Conservation (phyloP, 2,797 vertebrate species). For the Xyrichtys novacula region DNA sequence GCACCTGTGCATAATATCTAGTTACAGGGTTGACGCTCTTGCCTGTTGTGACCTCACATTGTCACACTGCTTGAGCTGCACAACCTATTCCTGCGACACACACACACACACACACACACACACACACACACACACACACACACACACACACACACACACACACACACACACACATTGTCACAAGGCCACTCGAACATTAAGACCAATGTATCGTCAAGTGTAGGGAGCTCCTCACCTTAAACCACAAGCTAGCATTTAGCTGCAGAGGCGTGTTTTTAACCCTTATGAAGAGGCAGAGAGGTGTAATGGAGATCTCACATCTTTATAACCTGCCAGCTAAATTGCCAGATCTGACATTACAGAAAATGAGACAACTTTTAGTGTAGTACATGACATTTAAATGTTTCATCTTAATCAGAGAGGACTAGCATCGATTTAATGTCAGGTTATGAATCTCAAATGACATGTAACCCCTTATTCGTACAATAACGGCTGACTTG, state of each 20-base stretch:
- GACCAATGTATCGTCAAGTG: neutral
- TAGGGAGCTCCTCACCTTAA: conserved; percentile 12
- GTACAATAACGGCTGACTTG: neutral
- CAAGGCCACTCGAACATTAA: neutral
- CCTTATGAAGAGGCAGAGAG: neutral
- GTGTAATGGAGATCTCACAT: neutral
- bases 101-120: conserved; percentile 24
- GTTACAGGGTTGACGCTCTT: neutral
- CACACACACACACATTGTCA: conserved; percentile 21
- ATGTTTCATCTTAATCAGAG: neutral
- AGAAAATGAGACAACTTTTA: conserved; percentile 6
- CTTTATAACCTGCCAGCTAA: neutral
- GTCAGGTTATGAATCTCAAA: conserved; percentile 1
- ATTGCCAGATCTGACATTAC: conserved; percentile 1
- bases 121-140: conserved; percentile 27
- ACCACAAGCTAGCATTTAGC: neutral
- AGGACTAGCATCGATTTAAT: neutral
- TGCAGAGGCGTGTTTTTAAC: neutral
- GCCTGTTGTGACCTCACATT: conserved; percentile 24
- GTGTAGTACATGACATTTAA: conserved; percentile 3
- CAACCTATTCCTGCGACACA: conserved; percentile 21
- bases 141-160: conserved; percentile 26
- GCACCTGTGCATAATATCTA: neutral
- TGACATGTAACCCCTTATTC: neutral
- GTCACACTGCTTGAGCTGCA: neutral